Evolutionary conservation across 2,113 vertebrate genomes (phyloP).

Genomic region (Reinhardtius hippoglossoides): DNA sequence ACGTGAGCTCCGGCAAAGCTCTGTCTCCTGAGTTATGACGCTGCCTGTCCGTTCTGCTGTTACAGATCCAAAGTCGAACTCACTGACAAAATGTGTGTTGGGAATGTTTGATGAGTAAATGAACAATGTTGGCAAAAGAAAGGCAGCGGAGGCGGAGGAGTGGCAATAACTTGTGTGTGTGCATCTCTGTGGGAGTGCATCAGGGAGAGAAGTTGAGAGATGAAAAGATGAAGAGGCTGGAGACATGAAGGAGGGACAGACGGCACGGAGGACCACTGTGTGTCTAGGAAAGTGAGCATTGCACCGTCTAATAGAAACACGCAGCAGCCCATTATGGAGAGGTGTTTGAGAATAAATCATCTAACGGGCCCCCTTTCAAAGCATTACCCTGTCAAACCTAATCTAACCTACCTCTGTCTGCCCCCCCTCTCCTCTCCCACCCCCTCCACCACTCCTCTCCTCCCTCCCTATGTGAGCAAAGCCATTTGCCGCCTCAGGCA

Average conservation of each 20-base stretch:
- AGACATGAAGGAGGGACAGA: slow-evolving; percentile 53
- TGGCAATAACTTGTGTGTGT: slow-evolving; percentile 38
- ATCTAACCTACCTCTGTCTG: slow-evolving; percentile 75
- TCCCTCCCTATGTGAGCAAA: slow-evolving; percentile 72
- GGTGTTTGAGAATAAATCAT: slow-evolving; percentile 80
- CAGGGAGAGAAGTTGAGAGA: slow-evolving; percentile 35
- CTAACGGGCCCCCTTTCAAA: slow-evolving; percentile 77
- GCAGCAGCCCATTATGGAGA: slow-evolving; percentile 67
- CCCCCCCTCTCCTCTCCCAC: slow-evolving; percentile 44
- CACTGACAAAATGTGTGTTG: slow-evolving; percentile 50
- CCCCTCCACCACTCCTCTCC: slow-evolving; percentile 23
- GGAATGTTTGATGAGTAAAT: slow-evolving; percentile 54
- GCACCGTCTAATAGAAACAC: slow-evolving; percentile 72
- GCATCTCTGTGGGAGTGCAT: slow-evolving; percentile 62
- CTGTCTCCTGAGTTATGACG: slow-evolving; percentile 40
- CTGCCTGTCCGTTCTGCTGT: slow-evolving; percentile 28
- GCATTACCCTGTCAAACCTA: slow-evolving; percentile 79
- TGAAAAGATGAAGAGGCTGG: slow-evolving; percentile 49
- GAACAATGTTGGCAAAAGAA: slow-evolving; percentile 37
- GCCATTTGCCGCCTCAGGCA: slow-evolving; percentile 80
- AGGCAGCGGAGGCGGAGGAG: slow-evolving; percentile 18
- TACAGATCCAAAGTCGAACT: slow-evolving; percentile 39
- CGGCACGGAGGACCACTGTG: slow-evolving; percentile 43
- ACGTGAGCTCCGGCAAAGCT: slow-evolving; percentile 34
- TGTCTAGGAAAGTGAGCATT: slow-evolving; percentile 65